Conservation (phyloP, 2,888 invertebrate genomes). For the Ophonus ardosiacus region DNA sequence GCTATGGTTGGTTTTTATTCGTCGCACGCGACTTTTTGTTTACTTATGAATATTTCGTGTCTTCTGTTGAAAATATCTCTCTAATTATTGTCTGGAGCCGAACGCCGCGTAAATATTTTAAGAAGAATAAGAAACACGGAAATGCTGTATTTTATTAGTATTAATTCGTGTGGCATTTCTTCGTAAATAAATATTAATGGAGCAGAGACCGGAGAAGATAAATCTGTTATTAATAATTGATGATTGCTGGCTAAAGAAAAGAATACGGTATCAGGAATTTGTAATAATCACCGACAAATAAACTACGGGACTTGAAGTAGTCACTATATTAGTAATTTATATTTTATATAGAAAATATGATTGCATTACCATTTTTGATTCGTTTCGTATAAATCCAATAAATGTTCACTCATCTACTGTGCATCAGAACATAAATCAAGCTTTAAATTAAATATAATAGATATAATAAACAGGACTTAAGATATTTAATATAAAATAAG, state of each 20-base stretch:
- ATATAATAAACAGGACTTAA: too few species aligned
- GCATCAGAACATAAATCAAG: too few species aligned
- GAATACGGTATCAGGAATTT: constrained; percentile 22
- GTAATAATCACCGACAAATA: constrained; percentile 21
- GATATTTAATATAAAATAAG: too few species aligned
- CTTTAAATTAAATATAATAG: too few species aligned
- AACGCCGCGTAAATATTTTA: constrained; percentile 23
- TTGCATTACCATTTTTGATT: too few species aligned
- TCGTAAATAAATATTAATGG: constrained; percentile 28
- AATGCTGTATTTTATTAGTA: constrained; percentile 38
- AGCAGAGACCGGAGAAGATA: constrained; percentile 10
- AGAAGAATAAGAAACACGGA: constrained; percentile 23
- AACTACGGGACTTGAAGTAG: background rate
- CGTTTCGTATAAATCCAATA: too few species aligned
- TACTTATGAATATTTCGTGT: constrained; percentile 38
- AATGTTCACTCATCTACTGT: too few species aligned
- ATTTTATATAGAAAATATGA: too few species aligned
- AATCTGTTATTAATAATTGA: constrained; percentile 43
- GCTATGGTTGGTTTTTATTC: constrained; percentile 23
- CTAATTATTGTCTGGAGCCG: constrained; percentile 74
- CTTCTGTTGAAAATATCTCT: constrained; percentile 71
- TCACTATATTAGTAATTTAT: too few species aligned
- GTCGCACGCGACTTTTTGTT: constrained; percentile 31
- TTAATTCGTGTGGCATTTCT: constrained; percentile 40
- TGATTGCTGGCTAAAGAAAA: constrained; percentile 15